phyloP scores from a whole-genome alignment of 30 jellyfish, hydroid and myxozoan species.

The Calvadosia cruxmelitensis region DNA sequence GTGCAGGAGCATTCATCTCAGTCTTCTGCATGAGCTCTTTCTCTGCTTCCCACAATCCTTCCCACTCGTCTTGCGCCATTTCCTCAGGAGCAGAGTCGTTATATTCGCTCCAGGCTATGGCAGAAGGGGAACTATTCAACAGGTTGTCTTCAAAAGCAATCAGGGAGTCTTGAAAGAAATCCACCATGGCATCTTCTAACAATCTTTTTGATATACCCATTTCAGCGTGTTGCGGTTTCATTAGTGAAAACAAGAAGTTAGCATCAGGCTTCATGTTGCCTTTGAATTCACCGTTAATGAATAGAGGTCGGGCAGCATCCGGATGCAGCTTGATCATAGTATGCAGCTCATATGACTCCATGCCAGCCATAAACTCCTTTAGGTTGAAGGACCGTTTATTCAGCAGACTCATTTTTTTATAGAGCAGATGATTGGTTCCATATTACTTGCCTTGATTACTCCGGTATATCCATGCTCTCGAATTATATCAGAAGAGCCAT shows the following conservation, averaged over 20 bases:
- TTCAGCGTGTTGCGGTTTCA: constrained; percentile 8
- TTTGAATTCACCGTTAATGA: neutral
- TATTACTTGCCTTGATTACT: neutral
- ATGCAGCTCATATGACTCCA: neutral
- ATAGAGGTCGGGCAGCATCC: too few relatives aligned
- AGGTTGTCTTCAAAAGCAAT: neutral
- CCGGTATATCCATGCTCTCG: neutral
- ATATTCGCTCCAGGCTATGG: constrained; percentile 5
- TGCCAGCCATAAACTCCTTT: neutral
- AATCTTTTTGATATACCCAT: neutral
- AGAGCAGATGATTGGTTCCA: neutral
- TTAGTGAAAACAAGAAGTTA: constrained; percentile 1
- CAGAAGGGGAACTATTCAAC: neutral
- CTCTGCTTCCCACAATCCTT: neutral
- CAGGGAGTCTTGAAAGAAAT: neutral
- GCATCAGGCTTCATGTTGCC: neutral
- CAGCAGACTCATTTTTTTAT: neutral
- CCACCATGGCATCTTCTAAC: neutral
- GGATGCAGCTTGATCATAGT: neutral
- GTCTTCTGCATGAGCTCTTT: neutral
- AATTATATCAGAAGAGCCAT: too few relatives aligned
- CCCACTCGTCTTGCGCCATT: too few relatives aligned
- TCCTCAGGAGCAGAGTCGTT: too few relatives aligned
- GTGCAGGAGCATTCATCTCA: neutral
- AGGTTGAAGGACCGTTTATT: neutral